Evolutionary conservation across 1,140 invertebrate genomes (phyloP).

Genomic region (Formica selysi): DNA sequence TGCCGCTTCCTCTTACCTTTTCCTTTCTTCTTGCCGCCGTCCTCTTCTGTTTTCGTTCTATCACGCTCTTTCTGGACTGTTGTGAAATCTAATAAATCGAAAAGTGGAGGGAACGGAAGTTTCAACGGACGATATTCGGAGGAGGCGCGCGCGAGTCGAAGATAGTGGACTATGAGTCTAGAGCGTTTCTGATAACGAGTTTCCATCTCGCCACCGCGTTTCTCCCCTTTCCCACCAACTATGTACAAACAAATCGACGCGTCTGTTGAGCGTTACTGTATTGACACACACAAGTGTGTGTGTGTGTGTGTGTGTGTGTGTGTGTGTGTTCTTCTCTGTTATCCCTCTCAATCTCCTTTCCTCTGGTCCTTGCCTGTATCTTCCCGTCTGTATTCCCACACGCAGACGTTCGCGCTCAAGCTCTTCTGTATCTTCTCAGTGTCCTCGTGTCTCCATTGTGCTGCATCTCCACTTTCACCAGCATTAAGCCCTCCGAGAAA

Average conservation of each 20-base stretch:
- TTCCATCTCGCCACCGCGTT: conserved; percentile 18
- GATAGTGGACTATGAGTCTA: conserved; percentile 54
- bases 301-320: too few relatives aligned
- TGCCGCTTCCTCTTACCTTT: conserved; percentile 37
- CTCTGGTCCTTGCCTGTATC: not conserved
- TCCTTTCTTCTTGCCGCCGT: conserved; percentile 32
- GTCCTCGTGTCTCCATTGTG: conserved; percentile 60
- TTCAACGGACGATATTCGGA: conserved; percentile 66
- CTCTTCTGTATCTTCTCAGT: conserved; percentile 29
- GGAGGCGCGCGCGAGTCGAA: conserved; percentile 11
- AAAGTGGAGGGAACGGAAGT: conserved; percentile 36
- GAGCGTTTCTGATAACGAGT: conserved; percentile 64
- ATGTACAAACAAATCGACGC: conserved; percentile 43
- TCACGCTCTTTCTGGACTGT: conserved; percentile 3
- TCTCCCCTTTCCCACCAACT: not conserved
- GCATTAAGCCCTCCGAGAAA: conserved; percentile 74
- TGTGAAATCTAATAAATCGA: conserved; percentile 68
- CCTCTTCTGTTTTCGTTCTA: conserved; percentile 43
- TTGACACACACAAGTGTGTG: conserved; percentile 1
- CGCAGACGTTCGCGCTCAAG: conserved; percentile 34
- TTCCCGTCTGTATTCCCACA: not conserved
- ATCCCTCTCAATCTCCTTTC: conserved; percentile 21
- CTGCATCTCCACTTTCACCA: conserved; percentile 63
- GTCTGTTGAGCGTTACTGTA: conserved; percentile 34
- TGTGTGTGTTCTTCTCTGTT: not conserved